Percentiles rank a stretch among this genome's conserved stretches.
Conservation (phyloP, 2,797 vertebrate species). For the Threskiornis aethiopicus region DNA sequence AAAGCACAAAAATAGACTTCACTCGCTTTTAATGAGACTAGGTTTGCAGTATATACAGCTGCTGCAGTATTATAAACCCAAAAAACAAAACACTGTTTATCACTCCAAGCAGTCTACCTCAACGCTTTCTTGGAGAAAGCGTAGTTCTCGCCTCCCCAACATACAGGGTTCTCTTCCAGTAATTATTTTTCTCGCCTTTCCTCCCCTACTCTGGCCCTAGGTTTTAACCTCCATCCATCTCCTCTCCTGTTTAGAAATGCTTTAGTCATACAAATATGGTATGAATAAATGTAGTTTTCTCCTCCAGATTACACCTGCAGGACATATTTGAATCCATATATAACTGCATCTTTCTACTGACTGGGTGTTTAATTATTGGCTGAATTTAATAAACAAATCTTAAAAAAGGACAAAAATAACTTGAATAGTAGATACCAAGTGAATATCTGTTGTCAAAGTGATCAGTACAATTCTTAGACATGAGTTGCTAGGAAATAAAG, state of each 20-base stretch:
- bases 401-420: neutral
- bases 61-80: neutral
- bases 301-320: neutral
- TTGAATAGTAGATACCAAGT: neutral
- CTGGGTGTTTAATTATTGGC: neutral
- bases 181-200: neutral
- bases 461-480: neutral
- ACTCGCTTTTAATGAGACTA: neutral
- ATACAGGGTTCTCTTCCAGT: neutral
- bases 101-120: neutral
- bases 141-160: neutral
- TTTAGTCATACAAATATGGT: neutral
- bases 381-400: neutral
- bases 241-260: neutral
- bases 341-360: neutral
- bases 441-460: conserved; percentile 1
- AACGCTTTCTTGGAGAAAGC: neutral
- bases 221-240: neutral
- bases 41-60: neutral
- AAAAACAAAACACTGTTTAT: neutral
- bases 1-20: neutral
- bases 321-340: neutral
- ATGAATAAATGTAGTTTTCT: neutral
- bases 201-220: neutral
- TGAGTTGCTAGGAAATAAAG: conserved; percentile 35